A percentile compares a stretch with the other conserved stretches of the same genome.
phyloP scores from a whole-genome alignment of 1,140 invertebrate species.

The Camponotus floridanus region DNA sequence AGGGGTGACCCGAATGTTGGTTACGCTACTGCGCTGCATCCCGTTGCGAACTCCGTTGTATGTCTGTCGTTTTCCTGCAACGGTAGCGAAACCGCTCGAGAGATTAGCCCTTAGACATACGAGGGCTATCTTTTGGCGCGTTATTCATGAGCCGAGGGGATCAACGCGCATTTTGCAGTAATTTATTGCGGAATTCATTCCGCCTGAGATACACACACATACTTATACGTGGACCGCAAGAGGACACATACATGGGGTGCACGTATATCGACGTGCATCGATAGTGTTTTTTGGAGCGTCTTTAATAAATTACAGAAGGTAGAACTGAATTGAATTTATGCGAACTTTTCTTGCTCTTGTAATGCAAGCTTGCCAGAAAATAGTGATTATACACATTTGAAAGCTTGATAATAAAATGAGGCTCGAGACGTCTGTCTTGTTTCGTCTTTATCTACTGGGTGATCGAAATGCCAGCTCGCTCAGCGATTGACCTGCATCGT shows the following conservation, averaged over 20 bases:
- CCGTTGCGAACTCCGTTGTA: conserved; percentile 8
- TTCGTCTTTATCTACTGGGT: too few relatives aligned
- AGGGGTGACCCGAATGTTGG: conserved; percentile 32
- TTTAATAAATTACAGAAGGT: too few relatives aligned
- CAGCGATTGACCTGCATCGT: too few relatives aligned
- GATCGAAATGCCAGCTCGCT: too few relatives aligned
- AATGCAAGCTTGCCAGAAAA: too few relatives aligned
- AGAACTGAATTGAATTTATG: too few relatives aligned
- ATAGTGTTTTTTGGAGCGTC: too few relatives aligned
- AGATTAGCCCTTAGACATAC: conserved; percentile 28
- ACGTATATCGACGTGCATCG: too few relatives aligned
- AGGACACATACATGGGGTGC: background rate
- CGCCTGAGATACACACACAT: background rate
- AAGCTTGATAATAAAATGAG: too few relatives aligned
- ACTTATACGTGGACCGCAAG: background rate
- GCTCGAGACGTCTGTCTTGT: too few relatives aligned
- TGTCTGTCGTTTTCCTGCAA: conserved; percentile 19
- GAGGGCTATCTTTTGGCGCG: conserved; percentile 24
- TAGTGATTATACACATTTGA: too few relatives aligned
- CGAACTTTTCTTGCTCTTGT: too few relatives aligned
- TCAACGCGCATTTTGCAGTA: background rate
- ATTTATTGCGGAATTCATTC: conserved; percentile 22
- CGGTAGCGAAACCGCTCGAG: conserved; percentile 10
- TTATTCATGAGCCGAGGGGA: conserved; percentile 13
- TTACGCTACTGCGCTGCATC: conserved; percentile 16